A percentile compares a stretch with the other conserved stretches of the same genome.
Conservation (phyloP, 2,797 vertebrate genomes). For the Manis crassicaudata region DNA sequence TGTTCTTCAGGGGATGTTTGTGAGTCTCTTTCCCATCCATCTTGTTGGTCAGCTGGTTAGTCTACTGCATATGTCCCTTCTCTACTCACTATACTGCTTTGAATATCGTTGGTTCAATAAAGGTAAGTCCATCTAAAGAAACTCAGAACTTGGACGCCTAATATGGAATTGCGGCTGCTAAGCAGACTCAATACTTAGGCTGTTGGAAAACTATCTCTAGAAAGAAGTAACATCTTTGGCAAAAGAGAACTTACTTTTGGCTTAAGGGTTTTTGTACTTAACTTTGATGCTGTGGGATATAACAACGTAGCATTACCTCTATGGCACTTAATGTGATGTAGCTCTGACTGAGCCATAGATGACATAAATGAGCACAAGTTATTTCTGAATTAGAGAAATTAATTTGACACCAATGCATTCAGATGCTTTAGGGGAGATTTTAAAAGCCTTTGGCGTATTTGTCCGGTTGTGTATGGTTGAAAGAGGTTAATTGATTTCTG, state of each 20-base stretch:
- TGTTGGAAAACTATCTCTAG: not conserved
- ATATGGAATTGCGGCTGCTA: not conserved
- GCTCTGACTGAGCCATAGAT: not conserved
- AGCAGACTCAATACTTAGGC: not conserved
- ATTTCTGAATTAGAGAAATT: constrained; percentile 23
- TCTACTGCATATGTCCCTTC: constrained; percentile 98
- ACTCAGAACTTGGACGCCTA: not conserved
- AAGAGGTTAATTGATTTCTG: not conserved
- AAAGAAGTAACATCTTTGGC: not conserved
- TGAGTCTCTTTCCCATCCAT: constrained; percentile 98
- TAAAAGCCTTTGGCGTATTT: not conserved
- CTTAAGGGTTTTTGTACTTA: not conserved
- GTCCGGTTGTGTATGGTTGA: not conserved
- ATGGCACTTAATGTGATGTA: not conserved
- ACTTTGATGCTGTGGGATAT: not conserved
- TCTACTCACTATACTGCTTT: constrained; percentile 99
- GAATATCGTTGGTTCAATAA: constrained; percentile 99
- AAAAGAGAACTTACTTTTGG: not conserved
- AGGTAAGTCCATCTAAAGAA: constrained; percentile 86
- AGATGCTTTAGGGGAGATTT: not conserved
- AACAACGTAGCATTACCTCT: not conserved
- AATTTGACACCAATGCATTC: not conserved
- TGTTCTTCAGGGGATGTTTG: constrained; percentile 94
- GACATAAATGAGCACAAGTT: not conserved
- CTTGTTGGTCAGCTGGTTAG: constrained; percentile 95